Evolutionary conservation across 2,797 vertebrate genomes (phyloP).

Genomic region (Podargus strigoides): DNA sequence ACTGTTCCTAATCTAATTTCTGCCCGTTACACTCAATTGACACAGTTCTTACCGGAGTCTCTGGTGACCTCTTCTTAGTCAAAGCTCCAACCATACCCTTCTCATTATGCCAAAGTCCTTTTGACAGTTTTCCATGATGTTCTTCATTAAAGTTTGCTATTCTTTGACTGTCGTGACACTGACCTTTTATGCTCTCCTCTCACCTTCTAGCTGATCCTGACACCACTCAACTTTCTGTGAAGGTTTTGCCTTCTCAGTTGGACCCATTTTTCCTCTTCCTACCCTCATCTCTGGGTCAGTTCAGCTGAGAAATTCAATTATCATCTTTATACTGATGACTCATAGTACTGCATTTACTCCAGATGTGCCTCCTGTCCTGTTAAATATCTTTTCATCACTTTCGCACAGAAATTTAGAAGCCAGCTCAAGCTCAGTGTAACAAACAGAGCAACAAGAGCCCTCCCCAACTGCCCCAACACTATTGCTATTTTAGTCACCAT

Average conservation of each 20-base stretch:
- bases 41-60: background rate
- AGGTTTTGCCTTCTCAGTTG: background rate
- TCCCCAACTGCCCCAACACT: background rate
- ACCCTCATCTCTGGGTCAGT: background rate
- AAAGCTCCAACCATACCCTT: background rate
- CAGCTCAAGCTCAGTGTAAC: background rate
- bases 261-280: background rate
- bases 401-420: background rate
- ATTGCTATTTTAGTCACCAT: background rate
- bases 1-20: conserved; percentile 52
- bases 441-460: background rate
- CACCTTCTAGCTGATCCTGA: background rate
- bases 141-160: background rate
- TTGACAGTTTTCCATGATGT: background rate
- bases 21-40: background rate
- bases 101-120: background rate
- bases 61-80: background rate
- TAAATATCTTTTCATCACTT: background rate
- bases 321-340: background rate
- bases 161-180: background rate
- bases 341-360: background rate
- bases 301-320: background rate
- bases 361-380: background rate
- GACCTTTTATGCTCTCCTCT: background rate
- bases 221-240: background rate